Base-by-base conservation (phyloP, 2,797 vertebrate genomes). In the Moxostoma hubbsi region DNA sequence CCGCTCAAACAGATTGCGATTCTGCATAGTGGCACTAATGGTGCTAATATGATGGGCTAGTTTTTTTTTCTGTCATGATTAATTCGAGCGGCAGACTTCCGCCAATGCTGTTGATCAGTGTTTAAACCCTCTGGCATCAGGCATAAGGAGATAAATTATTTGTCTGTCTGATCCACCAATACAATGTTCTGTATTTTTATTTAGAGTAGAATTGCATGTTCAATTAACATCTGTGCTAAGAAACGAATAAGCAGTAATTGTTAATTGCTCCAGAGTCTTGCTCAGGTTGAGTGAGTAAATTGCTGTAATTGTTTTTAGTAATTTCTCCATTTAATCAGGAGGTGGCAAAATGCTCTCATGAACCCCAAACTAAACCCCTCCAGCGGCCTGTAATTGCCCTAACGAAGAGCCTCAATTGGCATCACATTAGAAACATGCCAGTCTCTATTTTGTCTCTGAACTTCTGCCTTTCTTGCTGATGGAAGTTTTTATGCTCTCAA, bases 191-290 rank as follows among this genome's bases (percentile, higher is more conserved):
- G 45, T 47, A 45, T 36, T 53, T 8, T 46, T 46, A 36, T 16
- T 24, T 24, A 47, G 62, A 24, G 49, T 79, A 58, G 7, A 49
- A 77, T 71, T 61, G 73, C 76, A 73, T 66, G 18, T 58, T 83
- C 55, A 75, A 82, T 83, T 67, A 79, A 74, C 64, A 71, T 82
- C 65, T 75, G 71, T 36, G 61, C 69, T 79, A 77, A 82, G 67
- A 61, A 10, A 46, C 75, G 78, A 84, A 87, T 81, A 75, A n/a
- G 64, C 85, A 81, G 70, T 88, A 79, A 87, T 84, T 83, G 81
- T 80, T 82, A 84, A 87, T 88, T 86, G 83, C 81, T 63, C 63
- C 66, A 36, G 76, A 12, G 77, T 82, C 83, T 80, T 73, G 81
- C 78, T 79, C 77, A 85, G 78, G 81, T 76, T 68, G 81, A 81